Conservation (phyloP, 2,113 vertebrate species). For the Takifugu bimaculatus region DNA sequence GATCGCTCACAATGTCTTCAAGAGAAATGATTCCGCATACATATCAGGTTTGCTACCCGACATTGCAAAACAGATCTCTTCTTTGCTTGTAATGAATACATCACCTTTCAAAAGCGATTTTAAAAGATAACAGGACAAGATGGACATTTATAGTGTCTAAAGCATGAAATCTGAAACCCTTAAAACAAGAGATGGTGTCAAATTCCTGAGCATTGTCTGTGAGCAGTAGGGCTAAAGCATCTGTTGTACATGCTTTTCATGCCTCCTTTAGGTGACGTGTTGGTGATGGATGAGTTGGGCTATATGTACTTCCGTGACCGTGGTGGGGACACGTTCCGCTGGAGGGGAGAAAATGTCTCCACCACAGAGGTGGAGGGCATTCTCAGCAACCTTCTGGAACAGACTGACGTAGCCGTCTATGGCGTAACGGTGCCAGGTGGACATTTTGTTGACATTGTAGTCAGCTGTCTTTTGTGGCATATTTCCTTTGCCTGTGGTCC, state of each 20-base stretch:
- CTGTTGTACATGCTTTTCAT: neutral
- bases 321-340: constrained; percentile 88
- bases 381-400: constrained; percentile 80
- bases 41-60: constrained; percentile 77
- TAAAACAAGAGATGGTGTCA: neutral
- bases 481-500: neutral
- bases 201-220: neutral
- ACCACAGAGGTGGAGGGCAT: constrained; percentile 87
- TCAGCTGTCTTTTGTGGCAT: neutral
- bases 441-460: neutral
- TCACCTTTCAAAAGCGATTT: too few species aligned
- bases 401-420: constrained; percentile 86
- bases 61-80: too few species aligned
- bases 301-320: constrained; percentile 93
- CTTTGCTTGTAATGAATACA: neutral
- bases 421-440: constrained; percentile 84
- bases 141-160: neutral
- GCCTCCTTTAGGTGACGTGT: constrained; percentile 77
- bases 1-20: constrained; percentile 81
- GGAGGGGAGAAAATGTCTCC: constrained; percentile 90
- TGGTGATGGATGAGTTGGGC: constrained; percentile 91
- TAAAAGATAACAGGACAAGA: too few species aligned
- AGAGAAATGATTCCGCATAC: constrained; percentile 84
- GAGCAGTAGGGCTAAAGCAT: neutral
- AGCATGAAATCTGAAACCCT: neutral